Base-by-base conservation (phyloP, 2,888 invertebrate genomes). In the Acleris emargana region DNA sequence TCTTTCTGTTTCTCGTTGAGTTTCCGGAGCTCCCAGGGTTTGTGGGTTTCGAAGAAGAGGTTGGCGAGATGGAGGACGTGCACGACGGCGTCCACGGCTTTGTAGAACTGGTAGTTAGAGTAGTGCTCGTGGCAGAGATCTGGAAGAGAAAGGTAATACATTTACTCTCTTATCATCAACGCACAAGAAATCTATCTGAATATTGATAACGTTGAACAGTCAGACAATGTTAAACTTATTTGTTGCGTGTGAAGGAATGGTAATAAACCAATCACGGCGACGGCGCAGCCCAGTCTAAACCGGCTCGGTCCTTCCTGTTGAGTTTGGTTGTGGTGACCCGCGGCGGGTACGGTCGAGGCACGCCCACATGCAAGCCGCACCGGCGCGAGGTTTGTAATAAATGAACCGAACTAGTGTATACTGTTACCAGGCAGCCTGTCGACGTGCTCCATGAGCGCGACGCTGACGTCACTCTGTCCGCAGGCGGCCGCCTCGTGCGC, bases 1-100 rank as follows among this genome's bases (percentile, higher is more conserved):
- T 95, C 93, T 51, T 94, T 89, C 57, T 93, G 92, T 22, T 91
- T 82, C 51, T 93, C 89, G 0, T 91, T 85, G 11, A 91, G 81
- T 77, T 97, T 96, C 61, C 93, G 94, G 67, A 99, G 91, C 72
- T 95, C 94, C 99, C 99, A 99, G 0, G 99, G 99, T 82, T 96
- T 95, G 73, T 95, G 94, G 4, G 95, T 91, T 78, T 99, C 97
- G 76, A 99, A 96, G 93, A 98, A 97, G 68, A 94, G 90, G 91
- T 99, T 99, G 18, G 97, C 95, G 32, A 94, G 88, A 77, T 96
- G 96, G 13, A 99, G 87, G 0, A 95, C 94, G 13, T 93, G 89
- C 85, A 98, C 95, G 0, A 97, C 94, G 0, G 94, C 91, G 80
- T 98, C 97, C 0, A 97, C 95, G 0, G 94, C 97, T 86, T 95